phyloP scores from a whole-genome alignment of 2,797 vertebrate species.

The Naso thynnoides region DNA sequence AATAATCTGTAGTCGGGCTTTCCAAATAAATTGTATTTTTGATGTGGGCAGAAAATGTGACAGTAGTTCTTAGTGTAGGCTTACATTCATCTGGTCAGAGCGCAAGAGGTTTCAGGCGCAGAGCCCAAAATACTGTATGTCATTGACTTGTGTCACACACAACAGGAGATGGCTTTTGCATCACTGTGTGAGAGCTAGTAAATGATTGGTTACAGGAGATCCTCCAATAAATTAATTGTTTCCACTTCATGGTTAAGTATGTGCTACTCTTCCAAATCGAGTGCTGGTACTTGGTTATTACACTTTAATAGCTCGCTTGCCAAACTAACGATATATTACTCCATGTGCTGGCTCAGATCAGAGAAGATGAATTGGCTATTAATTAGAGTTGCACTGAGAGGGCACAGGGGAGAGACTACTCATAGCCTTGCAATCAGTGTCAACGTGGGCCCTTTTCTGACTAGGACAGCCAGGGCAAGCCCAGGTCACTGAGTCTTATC shows the following conservation, averaged over 20 bases:
- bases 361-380: constrained; percentile 92
- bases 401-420: constrained; percentile 90
- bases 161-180: constrained; percentile 78
- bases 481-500: constrained; percentile 78
- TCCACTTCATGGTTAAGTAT: constrained; percentile 90
- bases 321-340: constrained; percentile 92
- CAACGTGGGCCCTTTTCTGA: constrained; percentile 84
- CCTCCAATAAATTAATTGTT: constrained; percentile 90
- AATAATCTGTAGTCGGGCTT: too few species aligned
- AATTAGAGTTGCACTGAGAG: constrained; percentile 91
- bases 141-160: constrained; percentile 75
- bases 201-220: constrained; percentile 87
- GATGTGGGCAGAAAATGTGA: constrained; percentile 57
- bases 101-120: constrained; percentile 67
- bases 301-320: constrained; percentile 91
- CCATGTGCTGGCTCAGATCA: constrained; percentile 90
- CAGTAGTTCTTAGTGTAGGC: constrained; percentile 57
- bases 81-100: constrained; percentile 66
- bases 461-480: constrained; percentile 81
- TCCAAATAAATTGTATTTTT: too few species aligned
- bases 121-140: constrained; percentile 77
- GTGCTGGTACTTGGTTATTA: constrained; percentile 91
- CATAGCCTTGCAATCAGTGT: constrained; percentile 89
- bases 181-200: constrained; percentile 76
- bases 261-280: constrained; percentile 90